phyloP scores from a whole-genome alignment of 2,113 vertebrate genomes.

The Coryphaenoides rupestris region DNA sequence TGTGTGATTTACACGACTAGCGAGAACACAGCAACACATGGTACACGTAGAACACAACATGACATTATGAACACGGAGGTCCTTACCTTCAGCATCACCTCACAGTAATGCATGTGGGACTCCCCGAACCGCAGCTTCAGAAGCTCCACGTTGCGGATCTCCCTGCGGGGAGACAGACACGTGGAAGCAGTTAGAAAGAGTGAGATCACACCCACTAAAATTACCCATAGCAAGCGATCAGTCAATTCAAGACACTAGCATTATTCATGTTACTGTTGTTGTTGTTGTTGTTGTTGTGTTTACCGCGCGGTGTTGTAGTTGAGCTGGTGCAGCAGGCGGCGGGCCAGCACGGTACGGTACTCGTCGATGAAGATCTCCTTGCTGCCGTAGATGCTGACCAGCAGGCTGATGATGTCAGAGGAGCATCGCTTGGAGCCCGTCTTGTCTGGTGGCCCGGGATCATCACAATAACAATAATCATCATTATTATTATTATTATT shows the following conservation, averaged over 20 bases:
- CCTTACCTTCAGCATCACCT: slow-evolving; percentile 91
- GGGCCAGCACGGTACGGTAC: slow-evolving; percentile 89
- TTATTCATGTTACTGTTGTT: no score
- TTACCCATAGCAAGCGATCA: no score
- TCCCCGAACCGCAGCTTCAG: slow-evolving; percentile 96
- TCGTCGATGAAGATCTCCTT: slow-evolving; percentile 97
- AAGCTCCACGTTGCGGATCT: slow-evolving; percentile 96
- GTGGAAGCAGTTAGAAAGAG: not conserved
- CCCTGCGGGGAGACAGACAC: slow-evolving; percentile 66
- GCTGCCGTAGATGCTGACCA: slow-evolving; percentile 98
- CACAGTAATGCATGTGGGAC: slow-evolving; percentile 96
- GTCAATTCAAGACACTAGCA: no score
- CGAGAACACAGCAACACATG: no score
- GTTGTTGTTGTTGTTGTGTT: no score
- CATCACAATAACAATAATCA: not conserved
- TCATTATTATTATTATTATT: no score
- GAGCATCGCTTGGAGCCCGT: slow-evolving; percentile 88
- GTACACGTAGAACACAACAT: no score
- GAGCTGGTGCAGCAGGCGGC: slow-evolving; percentile 90
- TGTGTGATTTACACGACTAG: no score
- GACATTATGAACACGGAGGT: no score
- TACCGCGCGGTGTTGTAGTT: slow-evolving; percentile 80
- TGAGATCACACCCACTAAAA: not conserved
- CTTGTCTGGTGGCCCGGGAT: slow-evolving; percentile 74
- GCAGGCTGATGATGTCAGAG: slow-evolving; percentile 95